Base-by-base conservation (phyloP, 2,888 invertebrate species). In the Caenorhabditis panamensis region DNA sequence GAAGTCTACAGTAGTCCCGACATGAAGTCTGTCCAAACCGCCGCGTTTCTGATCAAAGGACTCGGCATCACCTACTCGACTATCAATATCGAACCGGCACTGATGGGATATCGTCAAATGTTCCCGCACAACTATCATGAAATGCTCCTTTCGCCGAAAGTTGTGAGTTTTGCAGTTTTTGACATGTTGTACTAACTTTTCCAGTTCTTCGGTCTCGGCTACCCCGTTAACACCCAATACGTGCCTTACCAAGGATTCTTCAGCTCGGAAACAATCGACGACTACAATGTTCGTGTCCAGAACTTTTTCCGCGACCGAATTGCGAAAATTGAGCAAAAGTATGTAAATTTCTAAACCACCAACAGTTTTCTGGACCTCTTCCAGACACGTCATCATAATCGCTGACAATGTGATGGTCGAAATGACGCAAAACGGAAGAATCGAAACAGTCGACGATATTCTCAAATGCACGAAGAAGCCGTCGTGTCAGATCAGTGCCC, bases 11-110 rank as follows among this genome's bases (percentile, higher is more conserved):
- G 73, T 58, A 59, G 76, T 0, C 82, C 82, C 1, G 82, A 82
- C 44, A 76, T 82, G 77, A 73, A 68, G 63, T 67, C 77, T 11
- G 59, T 82, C n/a, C 77, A 82, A 47, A 82, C 77, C 0, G 82
- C 82, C 4, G 37, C 44, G 24, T 53, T 31, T 24, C 16, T 82
- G 26, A 62, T 73, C n/a, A 73, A 73, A 47, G 82, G 82, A 53
- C 51, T 82, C 20, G 77, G 69, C 16, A 22, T 66, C 6, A 73
- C 82, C 0, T 82, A 58, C n/a, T 62, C 82, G 56, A 36, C 82
- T 73, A 81, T 81, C 20, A 71, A 76, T 24, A 76, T 82, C 16
- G 82, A 82, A 9, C 82, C 82, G 36, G 67, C 77, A 9, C 53
- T 82, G 0, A 59, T 78, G 59, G 18, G 24, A n/a, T 77, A 66